phyloP scores from a whole-genome alignment of 2,888 invertebrate genomes.

The Brachypalpus laphriformis region DNA sequence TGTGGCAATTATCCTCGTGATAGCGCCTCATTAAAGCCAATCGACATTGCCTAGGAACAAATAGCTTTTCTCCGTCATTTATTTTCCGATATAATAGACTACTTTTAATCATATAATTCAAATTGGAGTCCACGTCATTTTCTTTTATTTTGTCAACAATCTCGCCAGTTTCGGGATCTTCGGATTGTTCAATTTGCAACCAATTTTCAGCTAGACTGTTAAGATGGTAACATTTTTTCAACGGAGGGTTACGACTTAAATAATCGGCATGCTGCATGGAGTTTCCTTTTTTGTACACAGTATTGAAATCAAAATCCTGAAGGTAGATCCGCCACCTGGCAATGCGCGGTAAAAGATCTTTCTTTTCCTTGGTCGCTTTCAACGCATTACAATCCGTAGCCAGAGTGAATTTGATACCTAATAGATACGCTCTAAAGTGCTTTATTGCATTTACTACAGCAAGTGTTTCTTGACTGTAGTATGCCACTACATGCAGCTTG shows the following conservation, averaged over 20 bases:
- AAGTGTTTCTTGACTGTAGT: constrained; percentile 47
- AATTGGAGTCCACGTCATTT: too few relatives aligned
- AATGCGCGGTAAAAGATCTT: constrained; percentile 29
- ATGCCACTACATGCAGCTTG: constrained; percentile 32
- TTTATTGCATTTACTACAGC: constrained; percentile 3
- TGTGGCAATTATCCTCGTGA: constrained; percentile 66
- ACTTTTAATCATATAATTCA: neutral
- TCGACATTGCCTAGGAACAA: constrained; percentile 19
- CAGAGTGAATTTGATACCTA: neutral
- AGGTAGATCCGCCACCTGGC: constrained; percentile 60
- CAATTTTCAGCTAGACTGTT: constrained; percentile 7
- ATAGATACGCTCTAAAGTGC: constrained; percentile 1
- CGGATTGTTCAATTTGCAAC: too few relatives aligned
- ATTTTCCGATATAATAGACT: constrained; percentile 1
- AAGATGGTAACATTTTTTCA: constrained; percentile 2
- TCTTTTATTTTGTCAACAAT: too few relatives aligned
- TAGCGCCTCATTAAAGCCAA: constrained; percentile 35
- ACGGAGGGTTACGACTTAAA: constrained; percentile 38
- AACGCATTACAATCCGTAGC: constrained; percentile 25
- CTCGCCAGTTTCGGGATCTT: too few relatives aligned
- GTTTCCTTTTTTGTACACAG: constrained; percentile 35
- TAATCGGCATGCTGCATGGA: constrained; percentile 41
- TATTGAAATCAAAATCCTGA: constrained; percentile 38
- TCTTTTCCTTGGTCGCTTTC: constrained; percentile 29
- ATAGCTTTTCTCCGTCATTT: constrained; percentile 3